A percentile compares a stretch with the other conserved stretches of the same genome.
Conservation (phyloP, 2,113 vertebrate species). For the Brevimyrus niger region DNA sequence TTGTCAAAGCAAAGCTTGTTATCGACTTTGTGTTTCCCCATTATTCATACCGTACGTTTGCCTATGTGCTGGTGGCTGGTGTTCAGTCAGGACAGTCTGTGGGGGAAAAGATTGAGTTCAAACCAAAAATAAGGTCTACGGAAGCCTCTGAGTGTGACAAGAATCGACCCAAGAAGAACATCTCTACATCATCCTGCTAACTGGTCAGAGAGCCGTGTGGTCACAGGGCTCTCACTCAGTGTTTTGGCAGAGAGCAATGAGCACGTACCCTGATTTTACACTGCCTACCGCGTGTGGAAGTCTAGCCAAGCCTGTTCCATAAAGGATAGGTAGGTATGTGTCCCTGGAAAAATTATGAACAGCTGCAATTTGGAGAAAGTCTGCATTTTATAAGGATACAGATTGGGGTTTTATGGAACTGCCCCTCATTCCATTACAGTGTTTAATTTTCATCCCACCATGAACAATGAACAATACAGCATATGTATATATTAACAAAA, state of each 20-base stretch:
- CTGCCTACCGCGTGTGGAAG: not conserved
- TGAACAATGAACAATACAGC: not conserved
- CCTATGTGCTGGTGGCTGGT: not conserved
- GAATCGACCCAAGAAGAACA: not conserved
- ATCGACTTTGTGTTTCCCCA: not conserved
- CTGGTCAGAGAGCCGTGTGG: not conserved
- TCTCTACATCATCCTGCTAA: not conserved
- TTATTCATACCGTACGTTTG: not conserved
- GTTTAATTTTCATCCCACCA: not conserved
- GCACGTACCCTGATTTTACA: not conserved
- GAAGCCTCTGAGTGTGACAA: not conserved
- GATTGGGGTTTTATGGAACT: not conserved
- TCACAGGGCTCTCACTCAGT: not conserved
- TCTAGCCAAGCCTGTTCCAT: not conserved
- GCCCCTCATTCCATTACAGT: not conserved
- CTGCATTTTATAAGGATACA: not conserved
- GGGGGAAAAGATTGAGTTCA: not conserved
- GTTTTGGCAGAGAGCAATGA: not conserved
- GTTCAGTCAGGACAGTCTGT: not conserved
- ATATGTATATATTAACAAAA: not conserved
- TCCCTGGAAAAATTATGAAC: not conserved
- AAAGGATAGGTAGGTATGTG: not conserved
- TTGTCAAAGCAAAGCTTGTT: not conserved
- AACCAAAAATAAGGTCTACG: not conserved
- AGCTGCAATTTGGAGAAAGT: not conserved